Evolutionary conservation across 2,888 invertebrate species (phyloP), one percentile per base, ranked within the genome.

Genomic region (Tenthredo notha): DNA sequence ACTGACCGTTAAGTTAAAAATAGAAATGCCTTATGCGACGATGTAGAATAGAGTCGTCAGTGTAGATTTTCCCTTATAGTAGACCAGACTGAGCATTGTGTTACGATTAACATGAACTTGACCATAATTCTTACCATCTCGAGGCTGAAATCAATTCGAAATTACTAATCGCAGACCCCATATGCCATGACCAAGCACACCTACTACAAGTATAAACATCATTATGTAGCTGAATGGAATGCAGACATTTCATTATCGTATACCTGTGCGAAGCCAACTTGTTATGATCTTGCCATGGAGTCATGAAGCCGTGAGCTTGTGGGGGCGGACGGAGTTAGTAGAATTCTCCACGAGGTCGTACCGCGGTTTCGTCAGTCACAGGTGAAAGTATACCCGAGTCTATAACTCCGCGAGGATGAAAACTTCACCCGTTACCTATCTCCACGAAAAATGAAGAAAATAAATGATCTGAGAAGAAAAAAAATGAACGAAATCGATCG

Each of bases 21-120:
- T 61, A 37, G 40, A 86, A 87, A 87, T 88, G 88, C 88, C 88
- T 87, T 85, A 86, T 87, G 87, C 40, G 72, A 74, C 87, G 86
- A 88, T 86, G 86, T 84, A 84, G 86, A 87, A 90, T 89, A 88
- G 88, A 89, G 89, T 87, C 85, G 88, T 89, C 88, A 86, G 86
- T 87, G 86, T 87, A 85, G 87, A 88, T 54, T 25, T 75, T 75
- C 0, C 75, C 25, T 10, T 40, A 40, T n/a, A 47, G 15, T 47
- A 47, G 47, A 47, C 47, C 15, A 15, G 12, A 15, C 47, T 4
- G 47, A 12, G 47, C 47, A 47, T 47, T 47, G 47, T 47, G 47
- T 47, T 47, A 15, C 47, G 47, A 47, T 47, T 47, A 47, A 47
- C 47, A 12, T 47, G 47, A 47, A 47, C 47, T 47, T 47, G 47